phyloP scores from a whole-genome alignment of 2,797 vertebrate species.

The Hemibagrus guttatus region DNA sequence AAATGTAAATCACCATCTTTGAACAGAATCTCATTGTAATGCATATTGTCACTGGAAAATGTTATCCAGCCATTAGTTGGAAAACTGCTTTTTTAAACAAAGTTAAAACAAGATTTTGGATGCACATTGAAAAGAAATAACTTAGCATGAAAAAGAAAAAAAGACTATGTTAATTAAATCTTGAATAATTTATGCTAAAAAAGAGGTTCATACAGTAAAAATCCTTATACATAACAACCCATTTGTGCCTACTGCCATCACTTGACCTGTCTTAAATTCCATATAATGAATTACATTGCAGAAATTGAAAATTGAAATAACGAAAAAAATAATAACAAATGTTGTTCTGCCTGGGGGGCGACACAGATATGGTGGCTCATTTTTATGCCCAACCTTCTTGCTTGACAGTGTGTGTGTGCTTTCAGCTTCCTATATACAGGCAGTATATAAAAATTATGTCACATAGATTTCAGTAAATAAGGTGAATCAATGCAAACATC shows the following conservation, averaged over 20 bases:
- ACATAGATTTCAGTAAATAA: background rate
- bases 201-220: background rate
- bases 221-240: background rate
- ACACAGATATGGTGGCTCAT: constrained; percentile 30
- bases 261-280: constrained; percentile 19
- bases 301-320: constrained; percentile 25
- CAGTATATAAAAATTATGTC: background rate
- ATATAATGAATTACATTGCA: constrained; percentile 20
- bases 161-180: background rate
- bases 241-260: constrained; percentile 10
- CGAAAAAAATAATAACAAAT: background rate
- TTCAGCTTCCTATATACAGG: background rate
- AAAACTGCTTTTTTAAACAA: background rate
- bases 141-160: background rate
- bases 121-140: background rate
- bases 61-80: background rate
- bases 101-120: background rate
- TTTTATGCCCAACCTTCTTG: constrained; percentile 17
- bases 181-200: background rate
- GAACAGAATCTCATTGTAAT: background rate
- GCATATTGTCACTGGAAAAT: background rate
- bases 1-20: background rate
- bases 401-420: constrained; percentile 3
- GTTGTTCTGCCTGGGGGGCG: constrained; percentile 10
- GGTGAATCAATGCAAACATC: too few relatives aligned